Conservation (phyloP, 2,797 vertebrate species). For the Lepus townsendii region DNA sequence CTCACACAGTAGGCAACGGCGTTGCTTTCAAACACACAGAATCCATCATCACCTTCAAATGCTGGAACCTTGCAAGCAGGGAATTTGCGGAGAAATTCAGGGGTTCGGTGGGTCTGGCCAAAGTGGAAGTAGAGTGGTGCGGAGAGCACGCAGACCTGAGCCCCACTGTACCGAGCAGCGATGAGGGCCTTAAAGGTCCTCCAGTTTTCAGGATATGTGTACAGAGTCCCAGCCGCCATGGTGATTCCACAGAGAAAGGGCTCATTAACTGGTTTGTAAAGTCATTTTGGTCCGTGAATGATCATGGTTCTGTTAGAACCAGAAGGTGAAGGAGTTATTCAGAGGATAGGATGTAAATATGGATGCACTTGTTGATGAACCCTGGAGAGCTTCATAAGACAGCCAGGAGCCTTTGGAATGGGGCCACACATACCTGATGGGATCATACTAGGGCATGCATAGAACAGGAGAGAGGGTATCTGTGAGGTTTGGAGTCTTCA, state of each 20-base stretch:
- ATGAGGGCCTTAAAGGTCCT: constrained; percentile 74
- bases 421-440: neutral
- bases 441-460: neutral
- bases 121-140: constrained; percentile 94
- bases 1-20: constrained; percentile 92
- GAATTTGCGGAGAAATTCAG: constrained; percentile 94
- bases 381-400: neutral
- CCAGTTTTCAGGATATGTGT: constrained; percentile 97
- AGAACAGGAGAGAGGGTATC: neutral
- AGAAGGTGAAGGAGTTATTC: neutral
- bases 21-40: constrained; percentile 94
- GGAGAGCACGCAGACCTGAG: constrained; percentile 91
- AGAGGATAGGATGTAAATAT: neutral
- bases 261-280: neutral
- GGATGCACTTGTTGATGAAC: neutral
- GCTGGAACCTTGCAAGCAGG: constrained; percentile 90
- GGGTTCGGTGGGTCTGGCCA: constrained; percentile 95
- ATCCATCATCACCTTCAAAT: too few species aligned
- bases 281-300: neutral
- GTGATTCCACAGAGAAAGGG: neutral
- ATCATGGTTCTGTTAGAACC: neutral
- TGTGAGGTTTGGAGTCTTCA: neutral
- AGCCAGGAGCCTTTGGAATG: neutral
- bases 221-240: constrained; percentile 90
- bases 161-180: constrained; percentile 95